Conservation (phyloP, 2,888 invertebrate species). For the Myopa tessellatipennis region DNA sequence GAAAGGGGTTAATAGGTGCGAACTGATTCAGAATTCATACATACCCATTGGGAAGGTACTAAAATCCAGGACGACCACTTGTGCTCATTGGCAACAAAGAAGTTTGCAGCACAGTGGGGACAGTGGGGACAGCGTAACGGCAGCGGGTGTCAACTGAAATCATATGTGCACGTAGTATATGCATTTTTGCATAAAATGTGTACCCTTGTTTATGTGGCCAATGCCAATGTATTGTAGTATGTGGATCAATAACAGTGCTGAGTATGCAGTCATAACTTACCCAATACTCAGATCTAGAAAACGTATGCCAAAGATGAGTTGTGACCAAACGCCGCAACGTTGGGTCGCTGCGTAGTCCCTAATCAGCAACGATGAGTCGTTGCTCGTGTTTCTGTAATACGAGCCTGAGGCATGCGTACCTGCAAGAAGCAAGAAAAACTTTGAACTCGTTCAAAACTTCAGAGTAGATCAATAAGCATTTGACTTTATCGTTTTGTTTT, state of each 20-base stretch:
- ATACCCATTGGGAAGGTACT: slow-evolving; percentile 78
- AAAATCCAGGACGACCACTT: slow-evolving; percentile 81
- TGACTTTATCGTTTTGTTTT: no score
- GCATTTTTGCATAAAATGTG: no score
- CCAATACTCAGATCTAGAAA: slow-evolving; percentile 85
- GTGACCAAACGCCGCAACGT: slow-evolving; percentile 84
- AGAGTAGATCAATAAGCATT: no score
- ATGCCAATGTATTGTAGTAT: no score
- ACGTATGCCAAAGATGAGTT: slow-evolving; percentile 85
- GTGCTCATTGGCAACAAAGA: slow-evolving; percentile 67
- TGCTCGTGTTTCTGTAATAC: slow-evolving; percentile 63
- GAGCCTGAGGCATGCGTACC: slow-evolving; percentile 75
- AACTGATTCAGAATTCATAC: no score
- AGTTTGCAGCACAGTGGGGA: slow-evolving; percentile 55
- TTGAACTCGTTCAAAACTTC: no score
- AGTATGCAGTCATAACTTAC: slow-evolving; percentile 67
- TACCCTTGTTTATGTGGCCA: no score
- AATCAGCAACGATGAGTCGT: slow-evolving; percentile 56
- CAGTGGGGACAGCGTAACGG: slow-evolving; percentile 45
- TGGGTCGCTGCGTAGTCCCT: slow-evolving; percentile 71
- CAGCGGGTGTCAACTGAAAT: slow-evolving; percentile 53
- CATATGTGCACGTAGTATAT: not conserved
- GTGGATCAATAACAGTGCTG: no score
- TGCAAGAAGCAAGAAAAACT: slow-evolving; percentile 51
- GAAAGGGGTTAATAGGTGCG: slow-evolving; percentile 15